Base-by-base conservation (phyloP, 2,797 vertebrate species). In the Borostomias antarcticus region DNA sequence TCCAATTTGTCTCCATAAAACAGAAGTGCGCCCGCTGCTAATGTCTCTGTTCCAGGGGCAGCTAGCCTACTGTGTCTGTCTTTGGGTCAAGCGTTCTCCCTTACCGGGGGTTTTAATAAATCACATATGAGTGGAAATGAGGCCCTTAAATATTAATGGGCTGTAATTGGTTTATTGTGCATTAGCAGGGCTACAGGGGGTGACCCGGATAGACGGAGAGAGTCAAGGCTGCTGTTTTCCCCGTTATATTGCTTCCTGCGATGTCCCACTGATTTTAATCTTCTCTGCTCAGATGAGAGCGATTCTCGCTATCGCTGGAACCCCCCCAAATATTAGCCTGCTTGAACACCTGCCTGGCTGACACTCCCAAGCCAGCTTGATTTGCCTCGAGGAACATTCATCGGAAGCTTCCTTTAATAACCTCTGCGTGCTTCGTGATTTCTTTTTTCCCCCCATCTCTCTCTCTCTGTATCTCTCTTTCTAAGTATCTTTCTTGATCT, bases 241-340 rank as follows among this genome's bases (percentile, higher is more conserved):
- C 79, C 76, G 73, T 90, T 82, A 88, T 92, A 92, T 91, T 85
- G 76, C 85, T 83, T 88, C 8, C 87, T 85, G 85, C 85, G 88
- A 90, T 86, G 88, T 92, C 91, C 91, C 88, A 93, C 91, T 93
- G 92, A 93, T 91, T 93, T 92, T 92, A 93, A 93, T 93, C 90
- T 92, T 90, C 83, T 88, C 84, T 83, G 85, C 86, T 90, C 91
- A 89, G 87, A 91, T 89, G 89, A 92, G 90, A 90, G 84, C 86
- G 74, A 88, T 92, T 91, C 87, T 74, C 78, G 79, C 85, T 89
- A 86, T 86, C 82, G 75, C 82, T 52, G 74, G 84, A 13, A 80
- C 82, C 79, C 83, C 82, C 84, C 78, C 84, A 89, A 91, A 91
- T 90, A 89, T 89, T 82, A 87, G 80, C 84, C 81, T 75, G 68